Evolutionary conservation across 2,797 vertebrate species (phyloP), one percentile per base, ranked within the genome.

Genomic region (Mormyrops boulengeri): DNA sequence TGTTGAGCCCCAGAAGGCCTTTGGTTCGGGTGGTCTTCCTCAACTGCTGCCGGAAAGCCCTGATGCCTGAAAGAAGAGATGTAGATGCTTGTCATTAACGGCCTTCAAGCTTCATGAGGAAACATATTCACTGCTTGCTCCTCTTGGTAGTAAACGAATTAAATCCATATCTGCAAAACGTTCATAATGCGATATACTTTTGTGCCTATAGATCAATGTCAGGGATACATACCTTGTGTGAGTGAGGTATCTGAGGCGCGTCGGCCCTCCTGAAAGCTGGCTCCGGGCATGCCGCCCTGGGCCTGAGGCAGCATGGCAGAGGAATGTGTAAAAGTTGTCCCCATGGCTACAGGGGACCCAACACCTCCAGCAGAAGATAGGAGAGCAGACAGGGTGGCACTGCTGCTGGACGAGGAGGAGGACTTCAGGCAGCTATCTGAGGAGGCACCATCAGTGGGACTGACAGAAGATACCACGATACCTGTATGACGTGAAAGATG

Each of bases 381-480:
- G 89, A 96, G 95, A 88, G 92, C 90, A 85, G 92, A 94, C 88
- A 95, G 90, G 26, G 89, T 86, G 0, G 94, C 95, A 84, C 94
- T 91, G 50, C 95, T 94, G 89, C 95, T 96, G 82, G 96, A 97
- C 60, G 96, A 97, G 85, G 96, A 94, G 92, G 94, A 97, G 90
- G 96, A 97, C 94, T 92, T 3, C 94, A 93, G 0, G 93, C 98
- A 99, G 95, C 98, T 96, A 94, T 99, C 98, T 4, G 98, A 99
- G 41, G 96, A 98, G 91, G 97, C 96, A 62, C 97, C 97, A 3
- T 99, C 98, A 0, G 97, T 96, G 38, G 97, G 96, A 90, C 96
- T 97, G 77, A 97, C 94, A 0, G 94, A 95, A 69, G 96, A 96
- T 92, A 96, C 91, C 88, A 98, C 95, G 44, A 98, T 95, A 89